Evolutionary conservation across 2,113 vertebrate species (phyloP), one percentile per base, ranked within the genome.

Genomic region (Colistium nudipinnis): DNA sequence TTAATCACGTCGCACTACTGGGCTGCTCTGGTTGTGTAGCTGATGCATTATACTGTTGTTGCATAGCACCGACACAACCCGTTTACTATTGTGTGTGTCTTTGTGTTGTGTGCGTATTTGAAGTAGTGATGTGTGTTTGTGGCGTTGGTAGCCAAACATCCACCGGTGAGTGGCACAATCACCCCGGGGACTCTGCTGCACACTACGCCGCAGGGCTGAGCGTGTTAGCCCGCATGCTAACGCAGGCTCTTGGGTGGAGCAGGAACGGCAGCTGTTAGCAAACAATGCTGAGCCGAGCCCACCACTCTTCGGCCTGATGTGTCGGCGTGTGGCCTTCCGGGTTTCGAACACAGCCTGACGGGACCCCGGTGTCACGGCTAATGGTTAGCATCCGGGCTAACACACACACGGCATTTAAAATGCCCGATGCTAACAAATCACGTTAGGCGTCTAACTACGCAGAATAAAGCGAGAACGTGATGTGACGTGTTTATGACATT

Each of bases 291-390:
- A 20, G 41, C 65, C 54, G n/a, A 31, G 39, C 31, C 43, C 47
- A 70, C 48, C 61, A 54, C 60, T 62, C 41, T 22, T 74, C 33
- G 68, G 70, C 66, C 53, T 52, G 33, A 24, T 59, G 20, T 48
- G 49, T 7, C 30, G 69, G 30, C n/a, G n/a, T 20, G 69, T 71
- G 81, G 81, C 71, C 83, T 85, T 79, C 76, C 72, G 82, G 74
- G 70, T 82, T 66, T 62, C 63, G n/a, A n/a, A n/a, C 61, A 20
- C 24, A 11, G 47, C 31, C 27, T 48, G 2, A 25, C 41, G 31
- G 8, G 12, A 33, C 47, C 41, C 31, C 35, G 0, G 51, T 69
- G 48, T 39, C 49, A 8, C 39, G 2, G 65, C 55, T 62, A 45
- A 53, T 45, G n/a, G 39, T 67, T 69, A 65, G 51, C 55, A 2